Percentiles rank a stretch among this genome's conserved stretches.
Evolutionary conservation across 2,888 invertebrate species (phyloP).

Genomic region (Seira sanloemensis): DNA sequence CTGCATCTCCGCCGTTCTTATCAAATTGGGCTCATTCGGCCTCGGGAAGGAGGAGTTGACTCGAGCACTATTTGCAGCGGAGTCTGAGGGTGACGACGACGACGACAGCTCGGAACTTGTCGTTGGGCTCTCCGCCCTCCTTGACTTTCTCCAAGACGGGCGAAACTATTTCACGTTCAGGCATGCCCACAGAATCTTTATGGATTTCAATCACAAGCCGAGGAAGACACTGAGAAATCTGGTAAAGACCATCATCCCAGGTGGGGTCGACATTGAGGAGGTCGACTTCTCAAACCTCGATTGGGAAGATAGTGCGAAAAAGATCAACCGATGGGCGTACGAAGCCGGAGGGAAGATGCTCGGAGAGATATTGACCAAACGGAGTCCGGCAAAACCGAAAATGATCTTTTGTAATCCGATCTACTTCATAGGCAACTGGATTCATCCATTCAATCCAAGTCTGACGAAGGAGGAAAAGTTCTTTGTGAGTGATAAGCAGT

Average conservation of each 20-base stretch:
- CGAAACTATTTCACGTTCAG: background rate
- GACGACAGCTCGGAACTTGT: slow-evolving; percentile 12
- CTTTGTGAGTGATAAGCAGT: slow-evolving; percentile 23
- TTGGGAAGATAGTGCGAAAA: background rate
- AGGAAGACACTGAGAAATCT: background rate
- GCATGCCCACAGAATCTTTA: slow-evolving; percentile 26
- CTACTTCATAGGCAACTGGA: slow-evolving; percentile 49
- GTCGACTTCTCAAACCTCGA: slow-evolving; percentile 6
- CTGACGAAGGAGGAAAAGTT: slow-evolving; percentile 24
- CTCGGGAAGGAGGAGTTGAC: background rate
- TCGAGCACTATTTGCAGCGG: slow-evolving; percentile 20
- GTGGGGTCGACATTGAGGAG: slow-evolving; percentile 14
- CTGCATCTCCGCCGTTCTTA: slow-evolving; percentile 26
- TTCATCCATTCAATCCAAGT: slow-evolving; percentile 46
- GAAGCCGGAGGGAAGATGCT: slow-evolving; percentile 22
- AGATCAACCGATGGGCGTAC: slow-evolving; percentile 45
- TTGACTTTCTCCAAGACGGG: background rate
- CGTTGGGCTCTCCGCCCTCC: slow-evolving; percentile 21
- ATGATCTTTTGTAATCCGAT: slow-evolving; percentile 41
- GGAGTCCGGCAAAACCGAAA: slow-evolving; percentile 10
- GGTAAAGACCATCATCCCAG: slow-evolving; percentile 21
- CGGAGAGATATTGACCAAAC: slow-evolving; percentile 36
- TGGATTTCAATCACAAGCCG: slow-evolving; percentile 20
- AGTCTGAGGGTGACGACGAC: background rate
- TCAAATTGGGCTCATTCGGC: slow-evolving; percentile 18